These are phyloP conservation scores for Opisthograptis luteolata DNA, from an alignment of 2,888 invertebrate genomes.

Conservation along the genomic window DNA sequence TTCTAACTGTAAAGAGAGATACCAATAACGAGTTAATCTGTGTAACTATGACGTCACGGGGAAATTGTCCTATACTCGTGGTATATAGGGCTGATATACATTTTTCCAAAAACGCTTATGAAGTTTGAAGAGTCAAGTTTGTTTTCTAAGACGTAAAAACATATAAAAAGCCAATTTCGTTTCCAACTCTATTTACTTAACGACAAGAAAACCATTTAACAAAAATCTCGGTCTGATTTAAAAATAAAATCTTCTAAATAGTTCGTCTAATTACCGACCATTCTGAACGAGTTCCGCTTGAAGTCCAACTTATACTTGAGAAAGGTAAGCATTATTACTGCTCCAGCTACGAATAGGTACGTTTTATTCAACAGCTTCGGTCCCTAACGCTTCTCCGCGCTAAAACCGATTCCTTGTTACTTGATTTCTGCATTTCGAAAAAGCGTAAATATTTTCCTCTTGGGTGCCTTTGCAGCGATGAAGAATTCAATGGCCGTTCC, in stretches of 20 bases:
- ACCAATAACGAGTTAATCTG: too few species aligned
- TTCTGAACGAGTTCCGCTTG: conserved; percentile 50
- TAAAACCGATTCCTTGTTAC: conserved; percentile 84
- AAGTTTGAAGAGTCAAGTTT: too few species aligned
- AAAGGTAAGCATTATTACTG: conserved; percentile 73
- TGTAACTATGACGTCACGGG: too few species aligned
- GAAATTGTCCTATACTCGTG: too few species aligned
- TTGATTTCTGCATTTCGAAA: conserved; percentile 83
- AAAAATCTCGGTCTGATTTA: too few species aligned
- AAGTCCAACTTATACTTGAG: conserved; percentile 64
- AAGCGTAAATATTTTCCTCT: conserved; percentile 83
- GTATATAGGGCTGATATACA: too few species aligned
- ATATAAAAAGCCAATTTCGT: too few species aligned
- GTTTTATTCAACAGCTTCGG: conserved; percentile 74
- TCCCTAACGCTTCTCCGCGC: conserved; percentile 71
- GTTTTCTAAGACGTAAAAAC: too few species aligned
- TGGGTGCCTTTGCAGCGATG: conserved; percentile 73
- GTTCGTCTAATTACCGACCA: conserved; percentile 33
- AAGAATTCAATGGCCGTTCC: conserved; percentile 71
- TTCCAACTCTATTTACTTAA: too few species aligned
- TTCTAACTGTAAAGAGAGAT: too few species aligned
- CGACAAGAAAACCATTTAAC: too few species aligned
- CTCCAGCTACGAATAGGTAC: conserved; percentile 47
- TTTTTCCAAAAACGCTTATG: too few species aligned
- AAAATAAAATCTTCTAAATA: conserved; percentile 23